Percentiles rank a stretch among this genome's conserved stretches.
These are phyloP conservation scores for Macrostomum lignano DNA, from an alignment of 1,140 invertebrate genomes.

Conservation along the genomic window DNA sequence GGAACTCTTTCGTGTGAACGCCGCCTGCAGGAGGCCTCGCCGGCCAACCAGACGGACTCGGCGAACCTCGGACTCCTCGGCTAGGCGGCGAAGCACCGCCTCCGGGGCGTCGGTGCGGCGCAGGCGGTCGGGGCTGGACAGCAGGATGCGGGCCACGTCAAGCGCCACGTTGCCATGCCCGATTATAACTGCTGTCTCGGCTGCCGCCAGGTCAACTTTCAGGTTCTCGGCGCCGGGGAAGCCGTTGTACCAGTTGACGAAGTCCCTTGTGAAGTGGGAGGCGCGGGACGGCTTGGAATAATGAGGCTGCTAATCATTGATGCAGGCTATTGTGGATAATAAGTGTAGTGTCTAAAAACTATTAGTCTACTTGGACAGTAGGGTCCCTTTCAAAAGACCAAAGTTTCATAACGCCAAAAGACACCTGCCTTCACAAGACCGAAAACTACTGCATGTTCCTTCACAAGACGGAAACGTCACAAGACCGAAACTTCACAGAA, in stretches of 20 bases:
- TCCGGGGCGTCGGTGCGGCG: slow-evolving; percentile 61
- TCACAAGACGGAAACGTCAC: too few relatives aligned
- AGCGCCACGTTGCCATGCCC: slow-evolving; percentile 96
- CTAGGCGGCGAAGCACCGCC: slow-evolving; percentile 43
- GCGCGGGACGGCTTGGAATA: too few relatives aligned
- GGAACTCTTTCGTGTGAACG: slow-evolving; percentile 92
- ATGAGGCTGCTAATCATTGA: too few relatives aligned
- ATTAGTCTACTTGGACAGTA: too few relatives aligned
- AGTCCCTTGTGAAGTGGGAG: too few relatives aligned
- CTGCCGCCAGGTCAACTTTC: slow-evolving; percentile 7
- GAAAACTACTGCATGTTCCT: too few relatives aligned
- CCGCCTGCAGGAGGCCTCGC: slow-evolving; percentile 66
- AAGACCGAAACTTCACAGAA: too few relatives aligned
- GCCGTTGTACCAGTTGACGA: slow-evolving; percentile 97
- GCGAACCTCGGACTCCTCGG: slow-evolving; percentile 44
- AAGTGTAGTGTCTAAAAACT: too few relatives aligned
- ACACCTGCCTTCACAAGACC: too few relatives aligned
- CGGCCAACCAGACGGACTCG: slow-evolving; percentile 58
- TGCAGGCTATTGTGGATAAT: too few relatives aligned
- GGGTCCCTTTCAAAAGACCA: slow-evolving; percentile 2
- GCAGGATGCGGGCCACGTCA: slow-evolving; percentile 67
- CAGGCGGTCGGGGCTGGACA: slow-evolving; percentile 18
- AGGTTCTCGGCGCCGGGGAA: slow-evolving; percentile 39
- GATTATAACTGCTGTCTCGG: slow-evolving; percentile 44
- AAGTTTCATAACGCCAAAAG: background rate